phyloP scores from a whole-genome alignment of 1,140 invertebrate species.

The Coboldia fuscipes region DNA sequence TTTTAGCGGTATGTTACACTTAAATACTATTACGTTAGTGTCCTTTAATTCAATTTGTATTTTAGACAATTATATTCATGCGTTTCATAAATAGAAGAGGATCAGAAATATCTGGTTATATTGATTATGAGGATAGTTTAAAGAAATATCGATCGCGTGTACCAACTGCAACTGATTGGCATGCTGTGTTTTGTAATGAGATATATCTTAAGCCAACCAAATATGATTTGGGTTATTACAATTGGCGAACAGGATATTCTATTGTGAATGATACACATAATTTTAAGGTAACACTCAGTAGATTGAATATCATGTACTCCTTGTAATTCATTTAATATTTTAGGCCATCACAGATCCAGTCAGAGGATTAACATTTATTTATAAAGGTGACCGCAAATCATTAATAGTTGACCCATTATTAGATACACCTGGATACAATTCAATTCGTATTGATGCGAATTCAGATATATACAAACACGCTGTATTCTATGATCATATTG shows the following conservation, averaged over 20 bases:
- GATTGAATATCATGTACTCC: conserved; percentile 10
- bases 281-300: no score
- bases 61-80: conserved; percentile 15
- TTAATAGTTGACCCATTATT: conserved; percentile 8
- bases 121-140: conserved; percentile 14
- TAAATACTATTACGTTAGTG: background rate
- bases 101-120: conserved; percentile 13
- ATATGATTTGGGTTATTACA: conserved; percentile 12
- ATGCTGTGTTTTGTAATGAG: conserved; percentile 7
- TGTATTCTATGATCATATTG: conserved; percentile 15
- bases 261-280: conserved; percentile 13
- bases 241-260: conserved; percentile 7
- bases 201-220: conserved; percentile 7
- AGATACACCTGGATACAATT: conserved; percentile 8
- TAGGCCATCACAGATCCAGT: background rate
- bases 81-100: conserved; percentile 7
- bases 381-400: conserved; percentile 14
- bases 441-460: conserved; percentile 7
- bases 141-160: conserved; percentile 3
- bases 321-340: background rate
- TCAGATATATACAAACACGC: conserved; percentile 11
- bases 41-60: background rate
- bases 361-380: conserved; percentile 13
- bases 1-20: conserved; percentile 11
- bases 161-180: conserved; percentile 10